These are phyloP conservation scores for Etheostoma nigrum DNA, from an alignment of 2,797 vertebrate species.

Conservation along the genomic window DNA sequence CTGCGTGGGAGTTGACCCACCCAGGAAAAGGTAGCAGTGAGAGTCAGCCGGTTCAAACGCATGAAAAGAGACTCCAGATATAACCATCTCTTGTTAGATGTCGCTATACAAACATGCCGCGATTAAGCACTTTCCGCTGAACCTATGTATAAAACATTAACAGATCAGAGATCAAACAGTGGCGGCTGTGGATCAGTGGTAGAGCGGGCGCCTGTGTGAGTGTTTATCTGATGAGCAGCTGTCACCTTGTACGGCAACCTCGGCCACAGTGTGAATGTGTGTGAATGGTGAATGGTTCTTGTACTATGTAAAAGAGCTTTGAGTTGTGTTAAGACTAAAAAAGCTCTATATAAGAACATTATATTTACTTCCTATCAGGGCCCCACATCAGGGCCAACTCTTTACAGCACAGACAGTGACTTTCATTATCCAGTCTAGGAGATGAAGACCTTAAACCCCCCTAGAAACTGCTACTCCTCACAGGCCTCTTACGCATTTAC, in stretches of 20 bases:
- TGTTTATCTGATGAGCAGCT: too few relatives aligned
- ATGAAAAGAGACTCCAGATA: constrained; percentile 28
- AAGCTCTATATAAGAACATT: too few relatives aligned
- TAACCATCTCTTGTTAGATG: constrained; percentile 20
- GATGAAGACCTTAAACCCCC: constrained; percentile 42
- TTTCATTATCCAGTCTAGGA: constrained; percentile 15
- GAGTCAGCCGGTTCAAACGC: constrained; percentile 45
- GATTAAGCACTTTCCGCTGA: constrained; percentile 5
- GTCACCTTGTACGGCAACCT: too few relatives aligned
- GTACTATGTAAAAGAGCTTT: too few relatives aligned
- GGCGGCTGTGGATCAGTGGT: not conserved
- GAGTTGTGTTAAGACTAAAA: too few relatives aligned
- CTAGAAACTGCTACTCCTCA: constrained; percentile 39
- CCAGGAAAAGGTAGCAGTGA: constrained; percentile 23
- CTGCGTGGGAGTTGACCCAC: constrained; percentile 59
- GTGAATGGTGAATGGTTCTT: too few relatives aligned
- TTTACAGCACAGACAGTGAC: constrained; percentile 9
- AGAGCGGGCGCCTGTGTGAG: too few relatives aligned
- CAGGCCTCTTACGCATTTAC: not conserved
- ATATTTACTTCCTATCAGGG: not conserved
- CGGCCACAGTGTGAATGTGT: too few relatives aligned
- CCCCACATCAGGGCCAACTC: not conserved
- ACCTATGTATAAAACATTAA: constrained; percentile 6
- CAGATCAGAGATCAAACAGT: constrained; percentile 6
- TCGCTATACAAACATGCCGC: constrained; percentile 12